A percentile compares a stretch with the other conserved stretches of the same genome.
These are phyloP conservation scores for Xanthia icteritia DNA, from an alignment of 2,888 invertebrate genomes.

Conservation along the genomic window DNA sequence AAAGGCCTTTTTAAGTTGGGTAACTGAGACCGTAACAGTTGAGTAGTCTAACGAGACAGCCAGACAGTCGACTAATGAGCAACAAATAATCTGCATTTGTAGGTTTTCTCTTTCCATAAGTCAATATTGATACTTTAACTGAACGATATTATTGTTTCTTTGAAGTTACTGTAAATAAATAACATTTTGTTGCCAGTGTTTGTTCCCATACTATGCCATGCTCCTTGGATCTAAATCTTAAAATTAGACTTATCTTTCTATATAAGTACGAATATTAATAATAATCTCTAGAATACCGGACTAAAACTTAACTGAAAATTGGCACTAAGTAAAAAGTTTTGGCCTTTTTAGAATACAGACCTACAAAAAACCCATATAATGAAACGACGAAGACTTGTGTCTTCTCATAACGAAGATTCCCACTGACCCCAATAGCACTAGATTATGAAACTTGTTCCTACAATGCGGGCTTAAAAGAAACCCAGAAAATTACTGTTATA, in stretches of 20 bases:
- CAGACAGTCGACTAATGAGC: conserved; percentile 42
- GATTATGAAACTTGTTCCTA: not conserved
- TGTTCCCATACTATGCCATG: not conserved
- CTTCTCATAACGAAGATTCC: not conserved
- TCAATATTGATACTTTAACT: conserved; percentile 15
- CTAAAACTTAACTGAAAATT: not conserved
- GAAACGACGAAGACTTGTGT: not conserved
- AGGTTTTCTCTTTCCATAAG: conserved; percentile 44
- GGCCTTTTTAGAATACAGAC: not conserved
- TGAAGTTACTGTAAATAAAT: conserved; percentile 1
- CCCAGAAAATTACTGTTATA: too few relatives aligned
- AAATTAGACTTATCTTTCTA: not conserved
- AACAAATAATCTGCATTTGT: conserved; percentile 51
- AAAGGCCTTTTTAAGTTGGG: conserved; percentile 16
- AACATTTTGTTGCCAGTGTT: not conserved
- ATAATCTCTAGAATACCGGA: not conserved
- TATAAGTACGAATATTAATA: not conserved
- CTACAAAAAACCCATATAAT: not conserved
- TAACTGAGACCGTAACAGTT: conserved; percentile 44
- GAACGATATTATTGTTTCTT: conserved; percentile 18
- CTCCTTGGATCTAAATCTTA: not conserved
- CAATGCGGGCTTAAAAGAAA: too few relatives aligned
- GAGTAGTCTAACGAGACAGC: conserved; percentile 9
- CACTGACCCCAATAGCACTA: not conserved
- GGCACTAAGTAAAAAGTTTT: not conserved